phyloP scores from a whole-genome alignment of 2,113 vertebrate genomes.

The Callocephalon fimbriatum region DNA sequence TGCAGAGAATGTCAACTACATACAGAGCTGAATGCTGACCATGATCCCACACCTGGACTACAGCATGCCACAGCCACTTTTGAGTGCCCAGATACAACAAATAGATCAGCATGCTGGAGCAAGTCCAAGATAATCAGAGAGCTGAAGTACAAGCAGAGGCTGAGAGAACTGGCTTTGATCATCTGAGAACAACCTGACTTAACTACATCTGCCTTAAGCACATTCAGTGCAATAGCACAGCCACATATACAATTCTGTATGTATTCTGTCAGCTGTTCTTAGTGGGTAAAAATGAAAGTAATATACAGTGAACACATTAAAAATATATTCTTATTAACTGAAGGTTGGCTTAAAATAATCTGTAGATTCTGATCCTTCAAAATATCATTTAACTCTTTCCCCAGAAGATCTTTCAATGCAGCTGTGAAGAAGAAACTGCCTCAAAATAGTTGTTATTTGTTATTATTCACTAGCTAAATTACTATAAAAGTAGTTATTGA shows the following conservation, averaged over 20 bases:
- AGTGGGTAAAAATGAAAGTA: background rate
- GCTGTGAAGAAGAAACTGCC: background rate
- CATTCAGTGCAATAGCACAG: background rate
- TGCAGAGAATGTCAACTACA: background rate
- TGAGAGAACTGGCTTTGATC: background rate
- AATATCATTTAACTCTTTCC: background rate
- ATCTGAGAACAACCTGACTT: background rate
- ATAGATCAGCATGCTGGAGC: background rate
- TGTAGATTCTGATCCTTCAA: background rate
- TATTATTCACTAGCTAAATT: background rate
- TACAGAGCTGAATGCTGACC: background rate
- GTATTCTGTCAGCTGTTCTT: background rate
- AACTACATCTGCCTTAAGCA: background rate
- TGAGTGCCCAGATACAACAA: background rate
- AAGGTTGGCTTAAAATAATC: background rate
- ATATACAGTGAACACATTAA: background rate
- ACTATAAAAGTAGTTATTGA: background rate
- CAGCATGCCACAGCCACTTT: background rate
- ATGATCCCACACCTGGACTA: background rate
- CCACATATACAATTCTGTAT: background rate
- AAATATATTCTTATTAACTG: background rate
- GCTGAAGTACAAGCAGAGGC: background rate
- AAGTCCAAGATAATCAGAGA: background rate
- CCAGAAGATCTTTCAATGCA: background rate
- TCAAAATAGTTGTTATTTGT: background rate